Evolutionary conservation across 2,113 vertebrate genomes (phyloP), one percentile per base, ranked within the genome.

Genomic region (Saccopteryx bilineata): DNA sequence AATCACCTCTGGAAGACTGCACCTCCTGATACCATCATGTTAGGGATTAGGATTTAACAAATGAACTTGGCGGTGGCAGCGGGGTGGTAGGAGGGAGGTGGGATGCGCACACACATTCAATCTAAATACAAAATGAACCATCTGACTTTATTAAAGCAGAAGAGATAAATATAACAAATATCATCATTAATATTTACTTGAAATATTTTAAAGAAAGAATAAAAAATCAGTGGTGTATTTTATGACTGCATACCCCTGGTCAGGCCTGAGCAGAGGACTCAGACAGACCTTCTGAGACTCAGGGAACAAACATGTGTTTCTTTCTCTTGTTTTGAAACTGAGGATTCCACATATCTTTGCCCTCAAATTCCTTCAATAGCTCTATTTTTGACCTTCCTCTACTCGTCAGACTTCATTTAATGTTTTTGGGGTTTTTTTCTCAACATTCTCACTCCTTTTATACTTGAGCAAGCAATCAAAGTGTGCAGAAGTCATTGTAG

Each of bases 381-480:
- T n/a, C 31, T 12, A 28, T 50, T 28, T 17, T 21, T 14, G 33
- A 23, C 60, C 5, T 48, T 28, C 9, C 76, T 69, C 28, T 7
- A 8, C 14, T 46, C 58, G 66, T 58, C 66, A 61, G 66, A 9
- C 2, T 58, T 65, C 39, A 23, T 74, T 74, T 74, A 74, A 13
- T 39, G 39, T 39, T 39, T 39, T 39, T 39, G 39, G 39, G 2
- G 18, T 46, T 13, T 14, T 48, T 74, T 74, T 48, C 76, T 80
- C 15, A 91, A 17, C 63, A 1, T 92, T 33, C 13, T 96, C 94
- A 84, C 95, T 96, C n/a, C 99, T 98, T 46, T 96, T 97, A 96
- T 91, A 97, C 76, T 97, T 94, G 83, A 98, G 95, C 60, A 98
- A 98, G 95, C 60, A 98, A 80, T 74, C 98, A 93, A 90, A 98